phyloP scores from a whole-genome alignment of 2,888 invertebrate genomes.

The Tipula confusa region DNA sequence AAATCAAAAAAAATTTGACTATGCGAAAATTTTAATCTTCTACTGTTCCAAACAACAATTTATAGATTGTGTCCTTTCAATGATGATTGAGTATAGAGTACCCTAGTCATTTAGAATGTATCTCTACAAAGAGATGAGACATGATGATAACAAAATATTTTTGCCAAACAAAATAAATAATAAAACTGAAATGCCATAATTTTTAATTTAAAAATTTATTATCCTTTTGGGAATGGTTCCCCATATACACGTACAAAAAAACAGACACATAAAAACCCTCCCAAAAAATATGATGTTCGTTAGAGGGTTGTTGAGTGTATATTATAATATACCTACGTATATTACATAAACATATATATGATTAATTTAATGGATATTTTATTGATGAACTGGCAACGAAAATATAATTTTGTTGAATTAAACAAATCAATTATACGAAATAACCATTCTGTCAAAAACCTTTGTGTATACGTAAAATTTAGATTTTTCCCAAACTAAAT shows the following conservation, averaged over 20 bases:
- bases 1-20: background rate
- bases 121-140: background rate
- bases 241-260: background rate
- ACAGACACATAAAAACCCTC: background rate
- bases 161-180: conserved; percentile 1
- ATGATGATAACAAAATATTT: background rate
- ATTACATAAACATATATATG: too few relatives aligned
- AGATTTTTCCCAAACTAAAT: background rate
- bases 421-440: background rate
- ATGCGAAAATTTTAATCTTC: background rate
- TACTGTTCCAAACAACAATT: background rate
- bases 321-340: too few relatives aligned
- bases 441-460: background rate
- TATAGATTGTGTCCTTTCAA: background rate
- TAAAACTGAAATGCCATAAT: background rate
- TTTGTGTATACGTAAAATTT: background rate
- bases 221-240: background rate
- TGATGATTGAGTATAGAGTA: background rate
- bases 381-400: background rate
- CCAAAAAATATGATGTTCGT: background rate
- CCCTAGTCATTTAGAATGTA: background rate
- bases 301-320: background rate
- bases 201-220: conserved; percentile 5
- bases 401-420: background rate
- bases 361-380: background rate